A percentile compares a stretch with the other conserved stretches of the same genome.
phyloP scores from a whole-genome alignment of 2,797 vertebrate species.

The Alexandromys oeconomus region DNA sequence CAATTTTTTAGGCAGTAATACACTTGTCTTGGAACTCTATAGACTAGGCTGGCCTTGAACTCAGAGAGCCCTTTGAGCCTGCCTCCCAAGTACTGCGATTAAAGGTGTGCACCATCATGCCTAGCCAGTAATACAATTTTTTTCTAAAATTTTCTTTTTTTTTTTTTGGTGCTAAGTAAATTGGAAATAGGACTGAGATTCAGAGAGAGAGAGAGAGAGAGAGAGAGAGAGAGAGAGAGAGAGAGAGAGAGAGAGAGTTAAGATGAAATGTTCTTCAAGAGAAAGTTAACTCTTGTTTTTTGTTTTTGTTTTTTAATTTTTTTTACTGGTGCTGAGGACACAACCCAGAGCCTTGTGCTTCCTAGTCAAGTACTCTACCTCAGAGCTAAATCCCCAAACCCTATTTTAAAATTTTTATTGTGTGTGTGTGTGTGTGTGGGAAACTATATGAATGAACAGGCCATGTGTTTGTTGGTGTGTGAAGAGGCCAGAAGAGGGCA shows the following conservation, averaged over 20 bases:
- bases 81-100: not conserved
- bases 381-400: not conserved
- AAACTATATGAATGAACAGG: not conserved
- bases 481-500: not conserved
- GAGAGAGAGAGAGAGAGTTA: not conserved
- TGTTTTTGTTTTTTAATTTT: not conserved
- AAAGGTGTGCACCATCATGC: not conserved
- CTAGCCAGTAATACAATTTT: not conserved
- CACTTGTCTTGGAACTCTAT: not conserved
- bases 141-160: not conserved
- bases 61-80: not conserved
- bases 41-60: not conserved
- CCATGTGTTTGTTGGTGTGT: not conserved
- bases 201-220: not conserved
- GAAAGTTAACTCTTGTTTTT: not conserved
- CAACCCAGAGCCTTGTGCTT: not conserved
- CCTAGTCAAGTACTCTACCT: not conserved
- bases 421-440: too few relatives aligned
- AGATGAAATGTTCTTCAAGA: not conserved
- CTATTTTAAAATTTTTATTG: not conserved
- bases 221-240: not conserved
- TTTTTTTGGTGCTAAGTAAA: not conserved
- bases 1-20: too few relatives aligned
- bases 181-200: not conserved
- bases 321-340: too few relatives aligned